These are phyloP conservation scores for Tauraco hartlaubi DNA, from an alignment of 2,797 vertebrate species.

Conservation along the genomic window DNA sequence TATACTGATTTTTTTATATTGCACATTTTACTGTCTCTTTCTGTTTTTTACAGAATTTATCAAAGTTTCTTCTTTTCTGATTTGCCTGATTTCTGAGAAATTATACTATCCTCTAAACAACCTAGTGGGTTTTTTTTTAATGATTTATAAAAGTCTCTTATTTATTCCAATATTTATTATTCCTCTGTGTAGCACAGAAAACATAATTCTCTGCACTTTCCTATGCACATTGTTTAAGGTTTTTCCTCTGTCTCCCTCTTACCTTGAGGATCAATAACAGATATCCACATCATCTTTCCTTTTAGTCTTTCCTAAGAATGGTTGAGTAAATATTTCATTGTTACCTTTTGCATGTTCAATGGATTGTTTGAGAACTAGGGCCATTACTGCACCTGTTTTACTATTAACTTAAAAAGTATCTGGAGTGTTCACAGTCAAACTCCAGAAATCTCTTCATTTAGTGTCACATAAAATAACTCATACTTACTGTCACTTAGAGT, in stretches of 20 bases:
- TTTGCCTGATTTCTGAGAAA: not conserved
- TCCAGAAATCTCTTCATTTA: not conserved
- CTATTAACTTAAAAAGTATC: not conserved
- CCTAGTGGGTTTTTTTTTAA: not conserved
- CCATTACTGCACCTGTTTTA: not conserved
- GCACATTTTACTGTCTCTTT: not conserved
- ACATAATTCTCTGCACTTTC: not conserved
- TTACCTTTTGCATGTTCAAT: not conserved
- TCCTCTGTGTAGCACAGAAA: not conserved
- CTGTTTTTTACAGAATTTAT: not conserved
- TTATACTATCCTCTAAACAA: not conserved
- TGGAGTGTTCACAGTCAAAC: not conserved
- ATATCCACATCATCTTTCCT: not conserved
- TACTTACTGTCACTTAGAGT: not conserved
- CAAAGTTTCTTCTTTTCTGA: not conserved
- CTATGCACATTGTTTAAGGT: accelerated
- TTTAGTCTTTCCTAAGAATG: not conserved
- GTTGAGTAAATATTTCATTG: not conserved
- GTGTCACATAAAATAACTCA: not conserved
- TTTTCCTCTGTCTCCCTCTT: not conserved
- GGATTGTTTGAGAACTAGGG: not conserved
- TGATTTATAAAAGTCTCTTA: not conserved
- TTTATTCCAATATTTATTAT: not conserved
- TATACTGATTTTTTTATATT: not conserved
- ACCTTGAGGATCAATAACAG: not conserved